These are phyloP conservation scores for Opisthograptis luteolata DNA, from an alignment of 2,888 invertebrate genomes.

Conservation along the genomic window DNA sequence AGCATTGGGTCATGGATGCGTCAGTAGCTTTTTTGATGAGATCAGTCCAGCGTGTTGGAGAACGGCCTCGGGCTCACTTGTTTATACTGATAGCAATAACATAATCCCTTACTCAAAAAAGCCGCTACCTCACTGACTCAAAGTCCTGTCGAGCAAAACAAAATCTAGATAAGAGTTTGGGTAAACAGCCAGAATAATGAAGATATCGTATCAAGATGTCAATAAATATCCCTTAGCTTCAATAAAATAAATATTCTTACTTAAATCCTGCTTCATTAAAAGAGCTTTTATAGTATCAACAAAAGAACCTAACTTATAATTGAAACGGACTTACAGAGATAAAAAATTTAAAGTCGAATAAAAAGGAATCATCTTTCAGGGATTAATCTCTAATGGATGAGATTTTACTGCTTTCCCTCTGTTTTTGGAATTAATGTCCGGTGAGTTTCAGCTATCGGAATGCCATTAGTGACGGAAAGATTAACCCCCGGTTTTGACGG, in stretches of 20 bases:
- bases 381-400: slow-evolving; percentile 56
- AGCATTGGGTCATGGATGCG: no score
- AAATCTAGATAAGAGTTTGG: slow-evolving; percentile 28
- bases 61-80: no score
- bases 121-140: slow-evolving; percentile 1
- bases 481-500: no score
- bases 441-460: slow-evolving; percentile 26
- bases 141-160: slow-evolving; percentile 16
- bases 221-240: slow-evolving; percentile 52
- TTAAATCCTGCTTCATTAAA: slow-evolving; percentile 7
- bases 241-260: slow-evolving; percentile 20
- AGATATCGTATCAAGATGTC: slow-evolving; percentile 59
- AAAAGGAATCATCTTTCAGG: slow-evolving; percentile 49
- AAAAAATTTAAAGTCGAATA: slow-evolving; percentile 44
- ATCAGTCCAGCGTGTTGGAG: no score
- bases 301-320: slow-evolving; percentile 38
- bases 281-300: slow-evolving; percentile 25
- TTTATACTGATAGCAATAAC: no score
- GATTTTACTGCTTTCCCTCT: slow-evolving; percentile 42
- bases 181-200: slow-evolving; percentile 26
- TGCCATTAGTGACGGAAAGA: slow-evolving; percentile 11
- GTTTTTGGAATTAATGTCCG: slow-evolving; percentile 34
- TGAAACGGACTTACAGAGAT: slow-evolving; percentile 37
- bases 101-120: background rate
- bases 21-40: no score